Evolutionary conservation across 2,888 invertebrate genomes (phyloP), one percentile per base, ranked within the genome.

Genomic region (Acrobasis suavella): DNA sequence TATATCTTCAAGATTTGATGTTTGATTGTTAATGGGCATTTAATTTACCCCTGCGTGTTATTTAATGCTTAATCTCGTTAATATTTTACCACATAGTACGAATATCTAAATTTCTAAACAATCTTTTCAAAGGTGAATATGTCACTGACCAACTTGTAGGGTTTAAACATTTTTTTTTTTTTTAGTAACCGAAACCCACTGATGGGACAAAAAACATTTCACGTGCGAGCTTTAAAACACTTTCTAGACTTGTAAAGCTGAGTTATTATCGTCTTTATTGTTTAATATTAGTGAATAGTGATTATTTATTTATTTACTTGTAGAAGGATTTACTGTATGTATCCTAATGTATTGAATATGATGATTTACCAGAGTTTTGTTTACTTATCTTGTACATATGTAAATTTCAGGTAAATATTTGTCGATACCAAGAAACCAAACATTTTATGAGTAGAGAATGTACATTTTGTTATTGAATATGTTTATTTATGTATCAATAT

Each of bases 381-480:
- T 79, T 86, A 86, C 76, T 84, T 80, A 78, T 74, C 71, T 70
- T 92, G 92, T 92, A 92, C 86, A 92, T 92, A 92, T 92, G 91
- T 91, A 92, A 89, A 91, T 90, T 88, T 83, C 84, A 86, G 80
- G 78, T 90, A 87, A 85, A 81, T 83, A 86, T 82, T 88, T 79
- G 81, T 86, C 85, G 85, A 87, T 90, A 91, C 87, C 90, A 87
- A 81, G 86, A 91, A 90, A 92, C 92, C 92, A 91, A 92, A 92
- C 92, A 87, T 87, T 89, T 80, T 83, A 85, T 82, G 80, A 83
- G 81, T 91, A 89, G 86, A 80, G 73, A 81, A 78, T 89, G 85
- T 90, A 90, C 77, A 89, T 89, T 89, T 89, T 89, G 91, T 92
- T 91, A 86, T 81, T 77, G 75, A 77, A 82, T 78, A 77, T 81